Percentiles rank a stretch among this genome's conserved stretches.
Conservation (phyloP, 2,113 vertebrate genomes). For the Tupaia tana region DNA sequence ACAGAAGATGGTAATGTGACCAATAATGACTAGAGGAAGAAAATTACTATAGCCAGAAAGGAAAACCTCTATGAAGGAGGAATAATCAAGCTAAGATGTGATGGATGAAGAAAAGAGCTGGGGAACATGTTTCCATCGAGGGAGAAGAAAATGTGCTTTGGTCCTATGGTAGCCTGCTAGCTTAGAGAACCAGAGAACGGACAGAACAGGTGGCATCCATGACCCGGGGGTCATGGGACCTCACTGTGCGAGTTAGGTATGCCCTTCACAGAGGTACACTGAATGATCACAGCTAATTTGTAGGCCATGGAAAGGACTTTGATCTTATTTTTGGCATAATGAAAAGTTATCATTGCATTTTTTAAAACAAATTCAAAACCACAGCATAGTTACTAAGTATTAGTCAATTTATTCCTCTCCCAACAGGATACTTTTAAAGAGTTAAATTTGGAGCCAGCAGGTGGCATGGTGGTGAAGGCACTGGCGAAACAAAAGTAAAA, state of each 20-base stretch:
- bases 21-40: background rate
- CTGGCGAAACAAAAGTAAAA: too few species aligned
- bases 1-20: background rate
- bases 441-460: too few species aligned
- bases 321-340: background rate
- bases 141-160: background rate
- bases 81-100: background rate
- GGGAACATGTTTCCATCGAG: background rate
- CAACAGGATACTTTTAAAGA: background rate
- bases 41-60: background rate
- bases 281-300: background rate
- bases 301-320: background rate
- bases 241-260: background rate
- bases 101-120: background rate
- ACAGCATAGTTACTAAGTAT: background rate
- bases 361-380: background rate
- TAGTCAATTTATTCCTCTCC: background rate
- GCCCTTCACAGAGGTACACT: background rate
- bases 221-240: too few species aligned
- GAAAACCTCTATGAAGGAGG: background rate
- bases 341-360: background rate
- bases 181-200: background rate
- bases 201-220: background rate
- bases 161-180: background rate
- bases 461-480: too few species aligned